Conservation (phyloP, 2,888 invertebrate genomes). For the Dasysyrphus tricinctus region DNA sequence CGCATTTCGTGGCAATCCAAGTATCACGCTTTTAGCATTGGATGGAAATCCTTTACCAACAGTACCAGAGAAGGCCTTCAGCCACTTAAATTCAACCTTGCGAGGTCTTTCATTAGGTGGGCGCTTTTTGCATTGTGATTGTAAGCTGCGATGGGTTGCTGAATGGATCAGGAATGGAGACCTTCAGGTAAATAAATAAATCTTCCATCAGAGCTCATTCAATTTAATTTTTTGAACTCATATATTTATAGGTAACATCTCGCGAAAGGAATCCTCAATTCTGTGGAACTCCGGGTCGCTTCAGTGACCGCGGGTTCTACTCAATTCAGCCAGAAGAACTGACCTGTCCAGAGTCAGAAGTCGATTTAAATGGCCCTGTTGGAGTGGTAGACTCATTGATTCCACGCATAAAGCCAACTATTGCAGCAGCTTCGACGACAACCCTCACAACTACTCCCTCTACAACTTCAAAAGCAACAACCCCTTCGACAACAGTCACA, state of each 20-base stretch:
- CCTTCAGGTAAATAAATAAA: conserved; percentile 87
- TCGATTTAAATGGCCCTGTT: conserved; percentile 83
- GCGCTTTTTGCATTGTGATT: conserved; percentile 94
- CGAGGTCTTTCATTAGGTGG: conserved; percentile 95
- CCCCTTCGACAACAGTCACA: conserved; percentile 65
- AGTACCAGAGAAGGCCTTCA: conserved; percentile 91
- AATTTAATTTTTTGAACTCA: not conserved
- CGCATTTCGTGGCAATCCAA: conserved; percentile 92
- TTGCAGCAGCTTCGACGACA: conserved; percentile 79
- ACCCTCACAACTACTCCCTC: conserved; percentile 77
- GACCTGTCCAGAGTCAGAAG: conserved; percentile 85
- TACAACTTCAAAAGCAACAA: conserved; percentile 56
- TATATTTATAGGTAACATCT: conserved; percentile 87
- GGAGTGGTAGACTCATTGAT: conserved; percentile 83
- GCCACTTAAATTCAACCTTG: conserved; percentile 91
- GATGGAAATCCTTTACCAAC: conserved; percentile 95
- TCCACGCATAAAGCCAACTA: conserved; percentile 81
- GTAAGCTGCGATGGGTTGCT: conserved; percentile 93
- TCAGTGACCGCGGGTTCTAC: conserved; percentile 93
- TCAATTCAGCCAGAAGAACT: conserved; percentile 92
- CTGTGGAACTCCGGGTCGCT: conserved; percentile 92
- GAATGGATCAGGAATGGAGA: conserved; percentile 95
- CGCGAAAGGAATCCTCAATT: conserved; percentile 96
- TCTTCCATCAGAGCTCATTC: not conserved
- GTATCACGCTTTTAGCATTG: conserved; percentile 93